These are phyloP conservation scores for Leptopterna dolabrata DNA, from an alignment of 2,888 invertebrate genomes.

Conservation along the genomic window DNA sequence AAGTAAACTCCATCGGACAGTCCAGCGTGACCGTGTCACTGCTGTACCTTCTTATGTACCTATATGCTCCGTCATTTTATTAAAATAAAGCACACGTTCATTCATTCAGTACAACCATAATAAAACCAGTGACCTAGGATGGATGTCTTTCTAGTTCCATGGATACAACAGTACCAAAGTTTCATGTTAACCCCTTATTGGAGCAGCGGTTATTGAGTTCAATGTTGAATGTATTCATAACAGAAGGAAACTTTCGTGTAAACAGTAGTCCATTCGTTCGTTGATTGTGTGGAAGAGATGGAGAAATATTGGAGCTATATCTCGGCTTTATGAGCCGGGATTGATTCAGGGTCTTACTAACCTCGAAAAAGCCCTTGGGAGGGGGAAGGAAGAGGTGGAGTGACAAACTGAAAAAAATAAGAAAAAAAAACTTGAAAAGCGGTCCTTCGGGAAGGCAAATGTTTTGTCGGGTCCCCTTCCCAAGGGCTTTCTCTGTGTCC, in stretches of 20 bases:
- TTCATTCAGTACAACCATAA: too few species aligned
- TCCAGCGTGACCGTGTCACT: too few species aligned
- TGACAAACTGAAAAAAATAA: neutral
- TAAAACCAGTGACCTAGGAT: too few species aligned
- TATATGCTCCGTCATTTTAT: too few species aligned
- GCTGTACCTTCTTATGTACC: too few species aligned
- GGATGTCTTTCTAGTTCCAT: too few species aligned
- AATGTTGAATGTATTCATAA: too few species aligned
- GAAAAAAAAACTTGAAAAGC: slow-evolving; percentile 6
- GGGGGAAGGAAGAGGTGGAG: neutral
- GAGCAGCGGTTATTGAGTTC: too few species aligned
- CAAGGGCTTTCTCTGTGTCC: neutral
- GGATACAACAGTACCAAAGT: too few species aligned
- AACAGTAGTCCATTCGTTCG: neutral
- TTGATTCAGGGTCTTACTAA: neutral
- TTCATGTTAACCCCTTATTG: too few species aligned
- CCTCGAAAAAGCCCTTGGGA: neutral
- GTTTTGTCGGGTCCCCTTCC: neutral
- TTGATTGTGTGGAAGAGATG: neutral
- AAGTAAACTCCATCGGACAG: too few species aligned
- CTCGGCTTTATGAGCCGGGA: neutral
- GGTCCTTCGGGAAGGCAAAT: neutral
- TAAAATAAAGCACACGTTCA: too few species aligned
- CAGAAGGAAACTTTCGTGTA: neutral
- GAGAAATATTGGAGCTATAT: neutral